Evolutionary conservation across 2,888 invertebrate genomes (phyloP), one percentile per base, ranked within the genome.

Genomic region (Drosophila falleni): DNA sequence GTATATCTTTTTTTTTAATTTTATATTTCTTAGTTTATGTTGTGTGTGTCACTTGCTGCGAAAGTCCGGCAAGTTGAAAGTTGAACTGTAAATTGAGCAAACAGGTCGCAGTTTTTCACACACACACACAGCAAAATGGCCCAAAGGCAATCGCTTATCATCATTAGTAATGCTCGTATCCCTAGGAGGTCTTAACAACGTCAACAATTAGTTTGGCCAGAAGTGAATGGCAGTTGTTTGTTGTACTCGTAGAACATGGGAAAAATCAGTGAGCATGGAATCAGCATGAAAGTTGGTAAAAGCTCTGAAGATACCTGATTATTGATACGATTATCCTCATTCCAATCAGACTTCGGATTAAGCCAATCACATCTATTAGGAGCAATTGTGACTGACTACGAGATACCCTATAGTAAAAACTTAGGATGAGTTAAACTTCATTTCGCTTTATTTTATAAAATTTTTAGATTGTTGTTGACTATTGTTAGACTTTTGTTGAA

Each of bases 21-120:
- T 70, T 56, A 51, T 74, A 66, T 63, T 35, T 61, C 13, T 46
- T 10, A 8, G 42, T 16, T 16, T 41, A 3, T 41, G 46, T 31
- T 79, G 71, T 80, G 62, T 88, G 74, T 83, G 89, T 89, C 83
- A 83, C 81, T 83, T 83, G 78, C 89, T 81, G 85, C 89, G 87
- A 89, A 89, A 89, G 83, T 87, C 87, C 76, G 50, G 53, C 78
- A 80, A 79, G 89, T 86, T 86, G 89, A 86, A 86, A 86, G 86
- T 86, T 86, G 87, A 86, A 78, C 84, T 59, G 69, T 71, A 71
- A 78, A 76, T 50, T 71, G 49, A 73, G 60, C 62, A 67, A 69
- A 46, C 66, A 50, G 67, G 41, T 77, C 60, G 59, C 63, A 67
- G 70, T 59, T 73, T 80, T 76, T 80, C 87, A 86, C 77, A 86